phyloP scores from a whole-genome alignment of 2,797 vertebrate genomes.

The Hemibagrus guttatus region DNA sequence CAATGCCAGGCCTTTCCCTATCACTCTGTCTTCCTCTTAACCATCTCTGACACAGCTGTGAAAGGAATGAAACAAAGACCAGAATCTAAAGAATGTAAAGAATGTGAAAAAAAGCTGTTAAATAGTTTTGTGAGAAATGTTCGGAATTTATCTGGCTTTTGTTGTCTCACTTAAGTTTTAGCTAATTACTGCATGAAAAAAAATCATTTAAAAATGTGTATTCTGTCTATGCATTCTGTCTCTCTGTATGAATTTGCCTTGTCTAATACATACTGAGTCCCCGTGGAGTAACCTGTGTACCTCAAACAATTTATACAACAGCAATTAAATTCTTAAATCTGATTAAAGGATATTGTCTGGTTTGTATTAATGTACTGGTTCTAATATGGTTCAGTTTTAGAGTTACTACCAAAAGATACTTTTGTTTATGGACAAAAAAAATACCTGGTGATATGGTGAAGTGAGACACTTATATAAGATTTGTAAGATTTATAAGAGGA shows the following conservation, averaged over 20 bases:
- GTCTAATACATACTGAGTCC: neutral
- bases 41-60: neutral
- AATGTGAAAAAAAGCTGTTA: neutral
- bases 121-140: neutral
- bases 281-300: neutral
- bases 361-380: neutral
- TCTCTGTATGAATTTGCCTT: neutral
- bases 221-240: neutral
- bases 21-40: neutral
- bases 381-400: neutral
- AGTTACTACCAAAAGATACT: neutral
- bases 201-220: neutral
- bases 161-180: neutral
- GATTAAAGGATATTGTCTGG: neutral
- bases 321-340: neutral
- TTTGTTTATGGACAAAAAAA: neutral
- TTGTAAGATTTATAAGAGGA: no score
- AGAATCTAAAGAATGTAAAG: constrained; percentile 1
- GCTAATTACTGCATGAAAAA: neutral
- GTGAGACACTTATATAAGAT: neutral
- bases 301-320: neutral
- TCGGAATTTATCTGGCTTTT: neutral
- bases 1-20: neutral
- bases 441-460: neutral
- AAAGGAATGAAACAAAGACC: neutral